A percentile compares a stretch with the other conserved stretches of the same genome.
phyloP scores from a whole-genome alignment of 2,113 vertebrate genomes.

The Catagonus wagneri region DNA sequence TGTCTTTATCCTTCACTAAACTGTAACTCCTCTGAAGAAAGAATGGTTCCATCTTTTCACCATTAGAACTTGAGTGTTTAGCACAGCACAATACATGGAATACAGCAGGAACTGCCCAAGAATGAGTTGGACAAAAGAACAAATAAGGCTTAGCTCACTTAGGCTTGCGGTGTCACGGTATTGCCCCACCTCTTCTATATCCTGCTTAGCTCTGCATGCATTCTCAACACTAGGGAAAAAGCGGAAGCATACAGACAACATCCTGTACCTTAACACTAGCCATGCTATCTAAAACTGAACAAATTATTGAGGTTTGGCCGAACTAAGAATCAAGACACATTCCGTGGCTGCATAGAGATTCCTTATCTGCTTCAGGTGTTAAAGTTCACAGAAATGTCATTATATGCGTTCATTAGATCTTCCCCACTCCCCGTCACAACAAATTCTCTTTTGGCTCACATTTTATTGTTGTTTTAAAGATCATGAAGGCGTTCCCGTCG shows the following conservation, averaged over 20 bases:
- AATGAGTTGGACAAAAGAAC: neutral
- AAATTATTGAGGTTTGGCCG: neutral
- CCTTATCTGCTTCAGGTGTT: neutral
- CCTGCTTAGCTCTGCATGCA: neutral
- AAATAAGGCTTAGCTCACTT: neutral
- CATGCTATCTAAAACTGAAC: neutral
- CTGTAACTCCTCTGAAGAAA: neutral
- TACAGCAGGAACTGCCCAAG: neutral
- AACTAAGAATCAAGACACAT: neutral
- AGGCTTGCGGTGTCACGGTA: neutral
- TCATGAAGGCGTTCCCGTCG: neutral
- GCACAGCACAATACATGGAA: neutral
- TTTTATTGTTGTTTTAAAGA: constrained; percentile 21
- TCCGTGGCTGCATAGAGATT: neutral
- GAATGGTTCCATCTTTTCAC: constrained; percentile 26
- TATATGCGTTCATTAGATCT: neutral
- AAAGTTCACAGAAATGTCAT: neutral
- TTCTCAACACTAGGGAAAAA: neutral
- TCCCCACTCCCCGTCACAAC: neutral
- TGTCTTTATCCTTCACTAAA: neutral
- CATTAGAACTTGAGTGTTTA: neutral
- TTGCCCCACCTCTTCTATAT: neutral
- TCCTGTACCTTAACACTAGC: neutral
- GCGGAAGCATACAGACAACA: neutral
- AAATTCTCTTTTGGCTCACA: neutral